A percentile compares a stretch with the other conserved stretches of the same genome.
These are phyloP conservation scores for Rhagium mordax DNA, from an alignment of 2,888 invertebrate species.

Conservation along the genomic window DNA sequence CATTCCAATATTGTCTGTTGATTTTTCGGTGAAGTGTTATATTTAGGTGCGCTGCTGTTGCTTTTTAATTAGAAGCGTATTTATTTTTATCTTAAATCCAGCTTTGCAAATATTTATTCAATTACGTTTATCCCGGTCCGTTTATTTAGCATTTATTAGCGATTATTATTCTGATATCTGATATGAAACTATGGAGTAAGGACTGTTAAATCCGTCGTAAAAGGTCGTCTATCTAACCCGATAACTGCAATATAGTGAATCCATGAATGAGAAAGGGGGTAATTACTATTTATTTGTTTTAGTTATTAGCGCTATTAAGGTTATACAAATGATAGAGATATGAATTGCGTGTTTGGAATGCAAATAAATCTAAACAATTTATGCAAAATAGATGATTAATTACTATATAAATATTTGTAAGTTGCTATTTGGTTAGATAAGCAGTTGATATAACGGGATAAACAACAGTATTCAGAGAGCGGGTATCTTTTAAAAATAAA, in stretches of 20 bases:
- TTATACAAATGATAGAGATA: not conserved
- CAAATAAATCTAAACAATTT: not conserved
- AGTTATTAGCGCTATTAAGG: conserved; percentile 2
- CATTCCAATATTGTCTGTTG: too few species aligned
- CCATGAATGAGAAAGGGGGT: conserved; percentile 1
- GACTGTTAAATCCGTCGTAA: too few species aligned
- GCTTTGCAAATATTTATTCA: not conserved
- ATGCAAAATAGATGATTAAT: conserved; percentile 10
- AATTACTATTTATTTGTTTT: conserved; percentile 7
- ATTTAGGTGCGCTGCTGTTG: too few species aligned
- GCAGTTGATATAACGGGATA: not conserved
- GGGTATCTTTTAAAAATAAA: not conserved
- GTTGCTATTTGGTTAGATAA: not conserved
- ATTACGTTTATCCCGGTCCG: not conserved
- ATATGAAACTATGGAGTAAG: too few species aligned
- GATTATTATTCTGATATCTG: not conserved
- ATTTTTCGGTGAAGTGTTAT: too few species aligned
- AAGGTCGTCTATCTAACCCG: not conserved
- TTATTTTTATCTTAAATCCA: too few species aligned
- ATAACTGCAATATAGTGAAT: not conserved
- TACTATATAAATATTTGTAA: conserved; percentile 1
- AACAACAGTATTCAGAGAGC: not conserved
- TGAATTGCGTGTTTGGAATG: conserved; percentile 8
- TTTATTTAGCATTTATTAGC: not conserved
- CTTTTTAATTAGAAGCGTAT: too few species aligned